Evolutionary conservation across 2,797 vertebrate genomes (phyloP).

Genomic region (Luscinia megarhynchos): DNA sequence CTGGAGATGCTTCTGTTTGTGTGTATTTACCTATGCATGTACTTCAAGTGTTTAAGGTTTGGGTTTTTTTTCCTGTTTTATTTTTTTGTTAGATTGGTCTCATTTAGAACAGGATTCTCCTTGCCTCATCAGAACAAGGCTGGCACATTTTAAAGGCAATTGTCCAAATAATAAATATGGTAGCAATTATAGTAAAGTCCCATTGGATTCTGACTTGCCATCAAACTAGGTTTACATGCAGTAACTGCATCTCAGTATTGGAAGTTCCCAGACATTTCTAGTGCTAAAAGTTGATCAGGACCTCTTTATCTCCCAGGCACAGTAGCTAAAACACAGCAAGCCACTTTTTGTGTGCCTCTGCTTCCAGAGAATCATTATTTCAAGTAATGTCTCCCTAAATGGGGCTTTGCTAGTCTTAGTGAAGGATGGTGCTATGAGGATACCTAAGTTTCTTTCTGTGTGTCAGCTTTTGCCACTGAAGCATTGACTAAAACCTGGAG

Average conservation of each 20-base stretch:
- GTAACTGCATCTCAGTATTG: neutral
- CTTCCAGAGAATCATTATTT: neutral
- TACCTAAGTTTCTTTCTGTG: neutral
- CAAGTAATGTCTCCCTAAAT: neutral
- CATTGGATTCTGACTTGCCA: neutral
- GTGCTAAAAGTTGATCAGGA: neutral
- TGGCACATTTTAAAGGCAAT: neutral
- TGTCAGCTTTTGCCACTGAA: neutral
- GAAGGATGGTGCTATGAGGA: neutral
- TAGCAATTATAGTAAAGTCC: neutral
- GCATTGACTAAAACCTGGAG: neutral
- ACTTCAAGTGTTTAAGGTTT: neutral
- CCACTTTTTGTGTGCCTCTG: neutral
- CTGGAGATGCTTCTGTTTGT: neutral
- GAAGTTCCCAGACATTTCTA: neutral
- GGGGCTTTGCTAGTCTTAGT: neutral
- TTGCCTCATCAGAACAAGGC: neutral
- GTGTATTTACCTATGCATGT: neutral
- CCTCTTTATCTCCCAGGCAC: neutral
- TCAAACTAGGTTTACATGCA: neutral
- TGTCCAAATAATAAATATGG: neutral
- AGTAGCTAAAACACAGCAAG: neutral
- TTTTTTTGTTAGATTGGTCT: neutral
- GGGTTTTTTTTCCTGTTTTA: rapidly evolving
- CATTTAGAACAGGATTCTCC: neutral